Conservation (phyloP, 2,113 vertebrate species). For the Cichladusa arquata region DNA sequence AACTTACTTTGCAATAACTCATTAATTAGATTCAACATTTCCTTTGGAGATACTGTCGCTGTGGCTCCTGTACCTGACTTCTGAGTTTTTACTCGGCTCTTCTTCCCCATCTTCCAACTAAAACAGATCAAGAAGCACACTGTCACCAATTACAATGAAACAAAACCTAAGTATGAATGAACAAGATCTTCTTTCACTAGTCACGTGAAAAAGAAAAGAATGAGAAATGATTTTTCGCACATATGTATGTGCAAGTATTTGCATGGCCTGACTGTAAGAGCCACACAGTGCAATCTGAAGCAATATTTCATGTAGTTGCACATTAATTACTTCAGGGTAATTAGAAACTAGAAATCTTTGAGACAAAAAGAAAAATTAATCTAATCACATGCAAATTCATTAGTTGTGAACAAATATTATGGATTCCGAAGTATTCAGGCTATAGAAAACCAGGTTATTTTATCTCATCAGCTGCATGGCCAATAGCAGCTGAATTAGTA, state of each 20-base stretch:
- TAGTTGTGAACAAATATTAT: background rate
- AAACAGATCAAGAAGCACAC: conserved; percentile 13
- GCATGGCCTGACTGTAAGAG: background rate
- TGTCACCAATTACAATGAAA: background rate
- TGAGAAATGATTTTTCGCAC: background rate
- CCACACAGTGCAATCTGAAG: background rate
- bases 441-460: background rate
- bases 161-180: background rate
- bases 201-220: background rate
- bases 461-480: background rate
- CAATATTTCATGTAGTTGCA: background rate
- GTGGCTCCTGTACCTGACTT: conserved; percentile 89
- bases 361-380: background rate
- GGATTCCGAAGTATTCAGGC: background rate
- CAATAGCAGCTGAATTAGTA: background rate
- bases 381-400: background rate
- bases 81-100: conserved; percentile 97
- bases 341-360: background rate
- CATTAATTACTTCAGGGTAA: background rate
- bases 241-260: background rate
- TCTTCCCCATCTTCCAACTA: conserved; percentile 93
- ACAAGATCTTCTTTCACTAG: background rate
- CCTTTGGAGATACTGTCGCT: conserved; percentile 87
- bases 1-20: conserved; percentile 94
- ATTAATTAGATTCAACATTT: conserved; percentile 91